Evolutionary conservation across 2,113 vertebrate species (phyloP).

Genomic region (Tor tambroides): DNA sequence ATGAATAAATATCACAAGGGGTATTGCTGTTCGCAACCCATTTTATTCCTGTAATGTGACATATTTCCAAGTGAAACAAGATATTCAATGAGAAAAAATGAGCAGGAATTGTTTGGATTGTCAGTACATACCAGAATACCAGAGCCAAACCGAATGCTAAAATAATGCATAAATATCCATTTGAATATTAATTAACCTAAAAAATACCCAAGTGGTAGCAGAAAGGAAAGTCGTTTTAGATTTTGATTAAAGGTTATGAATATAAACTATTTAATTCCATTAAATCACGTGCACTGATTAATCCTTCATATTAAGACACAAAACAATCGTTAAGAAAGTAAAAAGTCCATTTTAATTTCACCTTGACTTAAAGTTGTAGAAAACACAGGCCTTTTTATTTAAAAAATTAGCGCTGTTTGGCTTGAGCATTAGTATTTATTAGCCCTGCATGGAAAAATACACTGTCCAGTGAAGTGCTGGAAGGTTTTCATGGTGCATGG

Average conservation of each 20-base stretch:
- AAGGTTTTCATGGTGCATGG: neutral
- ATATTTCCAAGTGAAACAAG: neutral
- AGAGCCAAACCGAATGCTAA: neutral
- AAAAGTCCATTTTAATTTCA: neutral
- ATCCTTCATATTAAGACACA: neutral
- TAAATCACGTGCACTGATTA: neutral
- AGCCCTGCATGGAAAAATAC: neutral
- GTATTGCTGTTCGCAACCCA: neutral
- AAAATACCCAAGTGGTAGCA: neutral
- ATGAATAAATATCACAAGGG: neutral
- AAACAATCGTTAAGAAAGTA: neutral
- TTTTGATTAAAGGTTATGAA: neutral
- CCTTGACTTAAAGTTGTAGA: neutral
- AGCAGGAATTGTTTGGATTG: neutral
- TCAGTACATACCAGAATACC: neutral
- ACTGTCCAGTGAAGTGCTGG: neutral
- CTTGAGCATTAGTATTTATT: constrained; percentile 2
- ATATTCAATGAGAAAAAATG: neutral
- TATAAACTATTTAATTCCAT: neutral
- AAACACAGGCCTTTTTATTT: neutral
- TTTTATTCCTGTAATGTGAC: neutral
- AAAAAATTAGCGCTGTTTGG: neutral
- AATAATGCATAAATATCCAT: neutral
- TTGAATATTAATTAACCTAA: neutral
- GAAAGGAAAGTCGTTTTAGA: neutral